Percentiles rank a stretch among this genome's conserved stretches.
These are phyloP conservation scores for Balaeniceps rex DNA, from an alignment of 2,113 vertebrate species.

Conservation along the genomic window DNA sequence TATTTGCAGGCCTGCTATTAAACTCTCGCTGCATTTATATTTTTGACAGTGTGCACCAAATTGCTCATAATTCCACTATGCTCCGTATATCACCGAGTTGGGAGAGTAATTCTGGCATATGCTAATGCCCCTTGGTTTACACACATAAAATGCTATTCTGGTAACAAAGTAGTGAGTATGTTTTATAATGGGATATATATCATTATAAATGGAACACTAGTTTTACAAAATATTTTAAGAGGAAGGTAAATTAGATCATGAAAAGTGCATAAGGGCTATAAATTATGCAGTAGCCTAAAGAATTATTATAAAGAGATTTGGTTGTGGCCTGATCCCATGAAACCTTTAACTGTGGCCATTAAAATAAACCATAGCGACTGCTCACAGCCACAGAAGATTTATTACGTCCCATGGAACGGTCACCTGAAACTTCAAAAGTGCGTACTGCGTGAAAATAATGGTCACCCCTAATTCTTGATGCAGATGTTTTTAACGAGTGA, in stretches of 20 bases:
- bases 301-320: slow-evolving; percentile 74
- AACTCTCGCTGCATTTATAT: slow-evolving; percentile 16
- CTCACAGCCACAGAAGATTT: slow-evolving; percentile 18
- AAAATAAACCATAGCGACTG: slow-evolving; percentile 56
- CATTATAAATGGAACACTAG: slow-evolving; percentile 69
- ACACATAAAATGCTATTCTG: slow-evolving; percentile 18
- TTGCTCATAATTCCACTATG: slow-evolving; percentile 39
- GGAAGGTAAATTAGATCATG: slow-evolving; percentile 77
- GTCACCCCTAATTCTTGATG: neutral
- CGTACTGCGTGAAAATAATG: neutral
- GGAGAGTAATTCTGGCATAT: slow-evolving; percentile 25
- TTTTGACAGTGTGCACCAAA: slow-evolving; percentile 40
- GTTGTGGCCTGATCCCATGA: slow-evolving; percentile 63
- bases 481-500: slow-evolving; percentile 14
- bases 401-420: neutral
- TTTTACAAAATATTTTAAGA: slow-evolving; percentile 77
- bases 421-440: neutral
- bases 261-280: slow-evolving; percentile 73
- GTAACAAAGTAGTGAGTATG: slow-evolving; percentile 45
- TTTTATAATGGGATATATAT: slow-evolving; percentile 69
- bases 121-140: slow-evolving; percentile 28
- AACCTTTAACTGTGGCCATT: slow-evolving; percentile 64
- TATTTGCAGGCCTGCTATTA: slow-evolving; percentile 9
- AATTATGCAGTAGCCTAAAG: slow-evolving; percentile 74
- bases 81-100: neutral